These are phyloP conservation scores for Apis mellifera DNA, from an alignment of 1,140 invertebrate species.

Conservation along the genomic window DNA sequence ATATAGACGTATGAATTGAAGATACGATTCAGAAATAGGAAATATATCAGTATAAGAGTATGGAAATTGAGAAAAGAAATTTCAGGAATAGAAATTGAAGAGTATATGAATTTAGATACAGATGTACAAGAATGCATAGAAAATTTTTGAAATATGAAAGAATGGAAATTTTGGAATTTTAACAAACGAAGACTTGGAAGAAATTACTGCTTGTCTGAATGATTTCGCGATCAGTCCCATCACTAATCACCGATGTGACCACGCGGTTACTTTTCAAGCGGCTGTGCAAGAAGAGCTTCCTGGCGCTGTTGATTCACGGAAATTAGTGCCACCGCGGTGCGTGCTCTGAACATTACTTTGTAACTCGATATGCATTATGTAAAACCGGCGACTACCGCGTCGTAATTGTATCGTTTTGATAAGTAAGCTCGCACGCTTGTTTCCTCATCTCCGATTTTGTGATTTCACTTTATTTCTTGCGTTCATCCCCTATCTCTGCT, in stretches of 20 bases:
- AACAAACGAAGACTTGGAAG: too few species aligned
- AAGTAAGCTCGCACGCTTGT: constrained; percentile 17
- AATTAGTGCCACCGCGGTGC: constrained; percentile 59
- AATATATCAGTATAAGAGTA: not conserved
- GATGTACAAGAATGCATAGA: not conserved
- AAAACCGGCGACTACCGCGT: constrained; percentile 39
- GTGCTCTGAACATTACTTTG: constrained; percentile 27
- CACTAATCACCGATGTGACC: constrained; percentile 43
- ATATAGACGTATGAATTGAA: not conserved
- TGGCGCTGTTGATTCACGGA: constrained; percentile 61
- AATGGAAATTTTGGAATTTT: not conserved
- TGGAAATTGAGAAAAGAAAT: not conserved
- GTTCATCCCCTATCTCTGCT: not conserved
- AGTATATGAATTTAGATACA: not conserved
- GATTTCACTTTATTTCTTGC: constrained; percentile 8
- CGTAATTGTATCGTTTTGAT: constrained; percentile 54
- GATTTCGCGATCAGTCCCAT: constrained; percentile 38
- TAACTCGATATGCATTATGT: constrained; percentile 47
- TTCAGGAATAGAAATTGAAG: not conserved
- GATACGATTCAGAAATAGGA: not conserved
- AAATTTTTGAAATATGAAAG: not conserved
- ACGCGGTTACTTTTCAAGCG: not conserved
- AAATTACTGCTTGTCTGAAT: not conserved
- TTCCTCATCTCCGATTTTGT: not conserved
- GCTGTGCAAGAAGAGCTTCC: constrained; percentile 57